Base-by-base conservation (phyloP, 1,140 invertebrate species). In the Drosophila subobscura region DNA sequence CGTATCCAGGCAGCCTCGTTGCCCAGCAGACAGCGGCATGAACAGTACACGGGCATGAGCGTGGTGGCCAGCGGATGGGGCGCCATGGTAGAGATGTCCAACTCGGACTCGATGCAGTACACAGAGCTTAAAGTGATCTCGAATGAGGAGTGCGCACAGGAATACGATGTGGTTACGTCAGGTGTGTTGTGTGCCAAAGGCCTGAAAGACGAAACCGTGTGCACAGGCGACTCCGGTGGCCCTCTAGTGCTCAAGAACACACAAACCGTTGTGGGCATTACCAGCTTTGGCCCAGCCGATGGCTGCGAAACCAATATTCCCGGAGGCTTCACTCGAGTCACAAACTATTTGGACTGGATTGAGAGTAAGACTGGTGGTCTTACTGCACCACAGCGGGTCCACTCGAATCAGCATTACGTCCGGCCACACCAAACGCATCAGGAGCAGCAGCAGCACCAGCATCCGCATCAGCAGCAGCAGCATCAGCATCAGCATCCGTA, bases 21-120 rank as follows among this genome's bases (percentile, higher is more conserved):
- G 60, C 90, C 90, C 4, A 68, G 37, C 33, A 33, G 45, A 14
- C 61, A 65, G n/a, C 57, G 70, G 0, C 23, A 71, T 5, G 88
- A 91, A 0, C 71, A 79, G 58, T 84, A 90, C 37, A 79, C 71
- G 7, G 90, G 90, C 2, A 58, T 51, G 44, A 90, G 78, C 16
- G 90, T 91, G 50, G 85, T 91, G 25, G 90, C 90, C 50, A 91
- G 73, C 10, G 90, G 90, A 4, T 91, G 90, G 90, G 90, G 90
- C 6, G 85, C 90, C 53, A 80, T 74, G 50, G 72, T 76, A 12
- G 81, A 90, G 65, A 88, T 81, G 70, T 66, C 70, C 37, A 90
- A 75, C 55, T 80, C 85, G 14, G 88, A 90, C 53, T 65, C 72
- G 5, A 91, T 91, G 90, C 90, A 91, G 52, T 91, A 91, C 20